Conservation (phyloP, 2,888 invertebrate genomes). For the Drosophila yooni region DNA sequence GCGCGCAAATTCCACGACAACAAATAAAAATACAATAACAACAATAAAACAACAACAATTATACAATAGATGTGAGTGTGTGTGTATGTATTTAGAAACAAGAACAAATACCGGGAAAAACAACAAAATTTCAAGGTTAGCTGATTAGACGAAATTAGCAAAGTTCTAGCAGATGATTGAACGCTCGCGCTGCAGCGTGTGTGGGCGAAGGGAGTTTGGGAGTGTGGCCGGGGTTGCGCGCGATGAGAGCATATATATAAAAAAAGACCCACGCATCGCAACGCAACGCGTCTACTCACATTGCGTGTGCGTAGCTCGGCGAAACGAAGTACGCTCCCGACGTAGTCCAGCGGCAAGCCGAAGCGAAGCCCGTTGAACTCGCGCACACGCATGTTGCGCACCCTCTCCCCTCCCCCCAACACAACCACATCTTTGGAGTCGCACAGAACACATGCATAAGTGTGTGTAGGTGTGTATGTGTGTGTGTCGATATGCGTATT, state of each 20-base stretch:
- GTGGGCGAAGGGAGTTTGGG: not conserved
- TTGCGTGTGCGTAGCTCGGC: conserved; percentile 65
- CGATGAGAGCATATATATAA: conserved; percentile 68
- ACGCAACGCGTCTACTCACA: conserved; percentile 56
- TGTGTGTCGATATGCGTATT: not conserved
- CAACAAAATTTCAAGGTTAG: conserved; percentile 79
- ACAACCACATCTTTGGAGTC: not conserved
- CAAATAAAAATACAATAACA: conserved; percentile 53
- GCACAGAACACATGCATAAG: not conserved
- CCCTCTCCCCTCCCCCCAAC: not conserved
- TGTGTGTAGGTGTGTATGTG: too few species aligned
- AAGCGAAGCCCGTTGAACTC: conserved; percentile 35
- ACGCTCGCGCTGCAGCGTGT: conserved; percentile 20
- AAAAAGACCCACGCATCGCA: conserved; percentile 70
- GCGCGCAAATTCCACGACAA: conserved; percentile 67
- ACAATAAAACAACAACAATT: conserved; percentile 14
- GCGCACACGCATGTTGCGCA: conserved; percentile 60
- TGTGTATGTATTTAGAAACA: conserved; percentile 42
- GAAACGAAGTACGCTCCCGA: conserved; percentile 23
- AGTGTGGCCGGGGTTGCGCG: conserved; percentile 15
- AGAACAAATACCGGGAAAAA: conserved; percentile 66
- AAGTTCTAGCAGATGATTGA: conserved; percentile 75
- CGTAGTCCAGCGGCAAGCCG: not conserved
- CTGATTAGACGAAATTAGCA: conserved; percentile 81
- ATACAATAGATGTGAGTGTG: conserved; percentile 17